Base-by-base conservation (phyloP, 92 coral and sea anemone genomes). In the Bergia puertoricense region DNA sequence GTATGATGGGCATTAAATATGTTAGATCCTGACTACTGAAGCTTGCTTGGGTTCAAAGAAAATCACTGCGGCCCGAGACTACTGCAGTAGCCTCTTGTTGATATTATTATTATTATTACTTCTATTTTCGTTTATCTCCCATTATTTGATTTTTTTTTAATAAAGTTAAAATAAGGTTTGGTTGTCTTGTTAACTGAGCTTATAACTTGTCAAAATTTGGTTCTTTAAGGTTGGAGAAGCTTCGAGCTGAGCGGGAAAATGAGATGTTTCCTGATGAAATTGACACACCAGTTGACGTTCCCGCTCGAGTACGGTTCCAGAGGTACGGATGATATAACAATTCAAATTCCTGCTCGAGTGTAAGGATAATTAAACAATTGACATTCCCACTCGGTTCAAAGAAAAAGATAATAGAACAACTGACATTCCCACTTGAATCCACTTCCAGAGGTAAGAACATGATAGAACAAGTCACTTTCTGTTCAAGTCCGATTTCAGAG, bases 191-290 rank as follows among this genome's bases (percentile, higher is more conserved):
- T 39, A 38, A 43, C 54, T 72, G 45, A 57, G 15, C 20, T 48
- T 18, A 14, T 14, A 57, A 57, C 5, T 15, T 14, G 22, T 14
- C 67, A 14, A 57, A 23, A n/a, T 9, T 2, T 8, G 72, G 6
- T 85, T 86, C 44, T 50, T 38, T 41, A 59, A 96, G 99, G 85
- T 81, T 96, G 77, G 96, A 95, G 80, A 97, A 97, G 88, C 86
- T 94, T 15, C 95, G 99, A n/a, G 98, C 98, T 74, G 98, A 95
- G 86, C 95, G 97, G 42, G 99, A 97, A 84, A 97, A 97, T 51
- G 97, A 97, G 88, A 92, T 95, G 95, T 97, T 97, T 62, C 99
- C 99, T 37, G 99, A 97, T 92, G 99, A 97, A 90, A 89, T 97
- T 39, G 98, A 97, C 92, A 97, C 99, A 7, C 99, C 99, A 77